phyloP scores from a whole-genome alignment of 2,113 vertebrate genomes.

The Fulmarus glacialis region DNA sequence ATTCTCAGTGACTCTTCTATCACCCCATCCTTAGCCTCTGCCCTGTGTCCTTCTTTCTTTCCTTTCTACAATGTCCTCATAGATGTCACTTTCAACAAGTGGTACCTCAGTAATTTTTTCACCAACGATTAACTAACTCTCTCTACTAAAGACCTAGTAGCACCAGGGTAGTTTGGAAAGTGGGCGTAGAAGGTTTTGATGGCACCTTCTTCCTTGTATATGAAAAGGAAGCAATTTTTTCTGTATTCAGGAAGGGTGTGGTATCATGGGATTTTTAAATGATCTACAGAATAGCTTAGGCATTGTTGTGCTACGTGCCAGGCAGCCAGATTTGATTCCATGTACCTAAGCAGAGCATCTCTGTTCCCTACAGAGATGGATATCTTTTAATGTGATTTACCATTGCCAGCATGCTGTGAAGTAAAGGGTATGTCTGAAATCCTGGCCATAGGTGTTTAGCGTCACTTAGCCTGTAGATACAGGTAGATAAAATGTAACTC shows the following conservation, averaged over 20 bases:
- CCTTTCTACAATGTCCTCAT: accelerated
- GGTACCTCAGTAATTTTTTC: neutral
- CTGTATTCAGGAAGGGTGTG: neutral
- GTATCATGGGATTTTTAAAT: neutral
- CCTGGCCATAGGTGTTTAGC: neutral
- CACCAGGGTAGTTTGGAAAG: neutral
- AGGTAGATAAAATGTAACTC: neutral
- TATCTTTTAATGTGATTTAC: neutral
- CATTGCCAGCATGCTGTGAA: neutral
- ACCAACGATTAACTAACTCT: accelerated
- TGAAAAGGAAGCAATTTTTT: neutral
- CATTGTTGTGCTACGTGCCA: neutral
- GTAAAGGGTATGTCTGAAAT: neutral
- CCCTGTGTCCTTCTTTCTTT: neutral
- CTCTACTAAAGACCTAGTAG: neutral
- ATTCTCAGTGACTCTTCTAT: neutral
- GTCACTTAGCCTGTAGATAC: neutral
- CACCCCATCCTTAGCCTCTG: neutral
- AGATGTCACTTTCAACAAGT: neutral
- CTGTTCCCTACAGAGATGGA: neutral
- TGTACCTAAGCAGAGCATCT: neutral
- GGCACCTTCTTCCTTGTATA: neutral
- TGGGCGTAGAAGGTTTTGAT: neutral
- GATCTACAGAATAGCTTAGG: neutral
- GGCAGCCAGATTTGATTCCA: neutral